These are phyloP conservation scores for Trichogramma evanescens DNA, from an alignment of 2,888 invertebrate species.

Conservation along the genomic window DNA sequence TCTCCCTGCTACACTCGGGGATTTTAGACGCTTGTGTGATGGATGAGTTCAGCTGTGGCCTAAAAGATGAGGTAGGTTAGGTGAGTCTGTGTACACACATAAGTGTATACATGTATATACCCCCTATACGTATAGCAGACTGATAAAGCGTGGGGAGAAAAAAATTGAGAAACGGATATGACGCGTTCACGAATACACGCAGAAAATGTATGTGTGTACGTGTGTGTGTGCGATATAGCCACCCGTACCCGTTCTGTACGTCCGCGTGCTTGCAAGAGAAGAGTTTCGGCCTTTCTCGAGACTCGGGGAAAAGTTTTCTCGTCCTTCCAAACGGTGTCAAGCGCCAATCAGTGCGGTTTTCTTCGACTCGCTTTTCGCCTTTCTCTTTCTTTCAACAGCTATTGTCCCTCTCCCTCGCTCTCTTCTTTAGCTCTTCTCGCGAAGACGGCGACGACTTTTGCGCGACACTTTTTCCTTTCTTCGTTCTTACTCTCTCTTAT, in stretches of 20 bases:
- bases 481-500: not conserved
- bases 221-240: too few relatives aligned
- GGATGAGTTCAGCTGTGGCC: constrained; percentile 4
- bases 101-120: too few relatives aligned
- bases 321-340: not conserved
- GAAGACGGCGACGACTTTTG: not conserved
- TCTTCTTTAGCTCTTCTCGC: not conserved
- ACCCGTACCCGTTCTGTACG: too few relatives aligned
- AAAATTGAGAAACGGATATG: not conserved
- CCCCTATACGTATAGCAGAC: too few relatives aligned
- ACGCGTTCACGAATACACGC: not conserved
- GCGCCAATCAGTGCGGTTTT: not conserved
- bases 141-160: too few relatives aligned
- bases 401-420: not conserved
- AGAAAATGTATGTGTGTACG: too few relatives aligned
- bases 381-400: not conserved
- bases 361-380: not conserved
- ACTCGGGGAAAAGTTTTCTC: too few relatives aligned
- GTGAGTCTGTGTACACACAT: not conserved
- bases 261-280: too few relatives aligned
- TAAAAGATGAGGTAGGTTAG: not conserved
- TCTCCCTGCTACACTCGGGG: too few relatives aligned
- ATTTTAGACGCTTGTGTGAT: constrained; percentile 3
- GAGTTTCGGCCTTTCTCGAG: too few relatives aligned
- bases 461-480: not conserved